Conservation (phyloP, 2,888 invertebrate species). For the Tineola bisselliella region DNA sequence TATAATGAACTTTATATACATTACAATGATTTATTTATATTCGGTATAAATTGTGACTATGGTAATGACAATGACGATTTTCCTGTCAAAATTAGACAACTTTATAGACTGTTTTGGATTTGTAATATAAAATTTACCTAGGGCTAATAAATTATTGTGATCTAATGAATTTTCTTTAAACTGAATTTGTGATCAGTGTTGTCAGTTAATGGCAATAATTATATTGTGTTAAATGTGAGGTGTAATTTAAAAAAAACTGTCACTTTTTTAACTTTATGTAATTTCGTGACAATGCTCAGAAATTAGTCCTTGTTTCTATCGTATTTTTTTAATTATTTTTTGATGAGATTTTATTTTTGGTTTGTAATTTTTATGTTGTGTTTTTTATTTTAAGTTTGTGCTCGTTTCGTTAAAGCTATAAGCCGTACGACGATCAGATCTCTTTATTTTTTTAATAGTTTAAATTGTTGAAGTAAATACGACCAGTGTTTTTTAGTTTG, state of each 20-base stretch:
- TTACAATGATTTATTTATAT: not conserved
- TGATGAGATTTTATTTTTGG: too few relatives aligned
- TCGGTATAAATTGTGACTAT: not conserved
- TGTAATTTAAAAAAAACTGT: too few relatives aligned
- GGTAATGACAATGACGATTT: not conserved
- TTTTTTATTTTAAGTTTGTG: conserved; percentile 18
- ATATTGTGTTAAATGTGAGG: too few relatives aligned
- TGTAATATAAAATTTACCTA: not conserved
- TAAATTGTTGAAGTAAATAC: conserved; percentile 61
- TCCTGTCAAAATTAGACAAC: not conserved
- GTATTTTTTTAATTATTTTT: conserved; percentile 30
- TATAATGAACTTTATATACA: too few relatives aligned
- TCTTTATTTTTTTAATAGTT: conserved; percentile 25
- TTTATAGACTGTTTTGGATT: not conserved
- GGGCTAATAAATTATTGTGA: not conserved
- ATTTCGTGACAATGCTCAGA: too few relatives aligned
- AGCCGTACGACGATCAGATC: conserved; percentile 53
- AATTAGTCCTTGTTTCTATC: conserved; percentile 31
- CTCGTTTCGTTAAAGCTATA: conserved; percentile 33
- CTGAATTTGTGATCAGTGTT: conserved; percentile 10
- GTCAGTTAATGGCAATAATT: too few relatives aligned
- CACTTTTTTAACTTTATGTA: too few relatives aligned
- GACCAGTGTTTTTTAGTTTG: conserved; percentile 20
- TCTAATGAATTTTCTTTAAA: not conserved
- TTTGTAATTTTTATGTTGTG: too few relatives aligned